A percentile compares a stretch with the other conserved stretches of the same genome.
Conservation (phyloP, 2,888 invertebrate genomes). For the Disparrhopalites patrizii region DNA sequence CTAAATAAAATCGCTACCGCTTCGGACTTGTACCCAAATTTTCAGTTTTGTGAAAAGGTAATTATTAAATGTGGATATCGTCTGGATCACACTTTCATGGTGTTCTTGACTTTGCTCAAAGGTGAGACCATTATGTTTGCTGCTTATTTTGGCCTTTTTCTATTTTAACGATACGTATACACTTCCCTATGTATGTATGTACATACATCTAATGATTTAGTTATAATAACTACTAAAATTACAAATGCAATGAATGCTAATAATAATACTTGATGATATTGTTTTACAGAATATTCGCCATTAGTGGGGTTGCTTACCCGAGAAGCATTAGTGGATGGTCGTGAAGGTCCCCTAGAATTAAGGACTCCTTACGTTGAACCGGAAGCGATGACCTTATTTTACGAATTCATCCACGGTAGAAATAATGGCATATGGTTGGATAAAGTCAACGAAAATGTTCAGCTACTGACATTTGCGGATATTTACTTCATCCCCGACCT, state of each 20-base stretch:
- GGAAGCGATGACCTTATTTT: not conserved
- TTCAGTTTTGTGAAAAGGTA: not conserved
- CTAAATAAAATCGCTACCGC: not conserved
- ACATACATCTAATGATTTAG: too few relatives aligned
- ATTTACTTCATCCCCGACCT: not conserved
- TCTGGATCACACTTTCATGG: not conserved
- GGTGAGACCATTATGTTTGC: too few relatives aligned
- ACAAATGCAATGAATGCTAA: not conserved
- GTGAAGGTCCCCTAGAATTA: not conserved
- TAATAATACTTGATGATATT: not conserved
- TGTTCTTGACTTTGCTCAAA: not conserved
- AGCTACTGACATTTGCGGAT: not conserved
- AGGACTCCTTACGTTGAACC: not conserved
- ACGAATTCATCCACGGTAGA: not conserved
- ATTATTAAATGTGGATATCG: not conserved
- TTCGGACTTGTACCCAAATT: not conserved
- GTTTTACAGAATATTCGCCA: not conserved
- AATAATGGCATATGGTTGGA: not conserved
- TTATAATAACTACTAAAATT: too few relatives aligned
- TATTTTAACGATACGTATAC: too few relatives aligned
- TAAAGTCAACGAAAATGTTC: not conserved
- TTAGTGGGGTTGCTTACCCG: not conserved
- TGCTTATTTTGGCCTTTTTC: too few relatives aligned
- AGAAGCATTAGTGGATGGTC: not conserved
- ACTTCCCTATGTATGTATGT: too few relatives aligned